Conservation (phyloP, 2,113 vertebrate species). For the Elgaria multicarinata region DNA sequence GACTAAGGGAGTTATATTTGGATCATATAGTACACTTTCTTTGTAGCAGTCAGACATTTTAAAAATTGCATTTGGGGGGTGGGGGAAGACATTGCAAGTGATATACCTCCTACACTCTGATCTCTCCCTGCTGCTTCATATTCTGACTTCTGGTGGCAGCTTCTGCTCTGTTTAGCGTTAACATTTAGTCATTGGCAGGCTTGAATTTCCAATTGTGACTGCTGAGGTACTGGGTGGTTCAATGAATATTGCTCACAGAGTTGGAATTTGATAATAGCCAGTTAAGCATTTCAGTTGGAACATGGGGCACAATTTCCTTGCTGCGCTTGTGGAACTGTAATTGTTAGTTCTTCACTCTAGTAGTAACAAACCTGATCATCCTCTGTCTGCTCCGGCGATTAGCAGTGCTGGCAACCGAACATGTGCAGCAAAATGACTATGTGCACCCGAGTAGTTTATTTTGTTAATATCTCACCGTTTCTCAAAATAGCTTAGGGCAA, state of each 20-base stretch:
- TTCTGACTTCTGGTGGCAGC: background rate
- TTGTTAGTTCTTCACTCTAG: background rate
- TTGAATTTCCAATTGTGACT: background rate
- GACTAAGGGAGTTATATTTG: conserved; percentile 13
- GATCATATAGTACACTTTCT: background rate
- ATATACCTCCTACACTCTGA: background rate
- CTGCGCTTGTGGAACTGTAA: background rate
- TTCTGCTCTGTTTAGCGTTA: background rate
- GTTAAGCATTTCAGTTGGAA: conserved; percentile 11
- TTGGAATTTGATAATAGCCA: conserved; percentile 6
- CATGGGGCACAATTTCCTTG: background rate
- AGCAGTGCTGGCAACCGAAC: background rate
- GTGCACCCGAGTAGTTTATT: background rate
- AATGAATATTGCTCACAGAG: background rate
- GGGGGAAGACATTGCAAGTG: background rate
- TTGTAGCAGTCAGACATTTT: background rate
- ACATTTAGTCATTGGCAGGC: background rate
- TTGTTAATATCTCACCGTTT: background rate
- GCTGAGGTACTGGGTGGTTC: background rate
- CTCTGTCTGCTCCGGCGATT: background rate
- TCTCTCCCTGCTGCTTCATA: background rate
- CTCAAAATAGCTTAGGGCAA: background rate
- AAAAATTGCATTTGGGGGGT: background rate
- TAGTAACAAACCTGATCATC: background rate
- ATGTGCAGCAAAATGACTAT: background rate